Evolutionary conservation across 2,113 vertebrate genomes (phyloP).

Genomic region (Corythaeola cristata): DNA sequence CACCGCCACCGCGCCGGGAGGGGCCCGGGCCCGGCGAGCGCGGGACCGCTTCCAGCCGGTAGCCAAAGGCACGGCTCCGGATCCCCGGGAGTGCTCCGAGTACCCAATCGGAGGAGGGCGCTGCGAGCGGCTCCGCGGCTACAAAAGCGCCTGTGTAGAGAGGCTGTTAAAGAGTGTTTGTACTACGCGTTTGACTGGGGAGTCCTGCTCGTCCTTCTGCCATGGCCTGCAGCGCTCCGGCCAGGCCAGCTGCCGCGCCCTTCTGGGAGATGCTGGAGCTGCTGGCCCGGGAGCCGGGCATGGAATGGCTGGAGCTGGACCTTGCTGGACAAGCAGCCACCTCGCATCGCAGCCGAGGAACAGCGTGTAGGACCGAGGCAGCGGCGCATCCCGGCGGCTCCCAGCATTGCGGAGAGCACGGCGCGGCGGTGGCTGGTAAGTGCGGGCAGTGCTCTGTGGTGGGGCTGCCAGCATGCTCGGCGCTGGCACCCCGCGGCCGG

Average conservation of each 20-base stretch:
- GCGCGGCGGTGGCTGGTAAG: not conserved
- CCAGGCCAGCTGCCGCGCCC: fast-evolving
- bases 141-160: fast-evolving
- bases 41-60: too few species aligned
- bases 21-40: too few species aligned
- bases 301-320: not conserved
- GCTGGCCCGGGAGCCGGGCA: not conserved
- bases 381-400: fast-evolving
- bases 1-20: too few species aligned
- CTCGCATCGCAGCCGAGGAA: fast-evolving
- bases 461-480: fast-evolving
- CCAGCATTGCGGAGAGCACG: fast-evolving
- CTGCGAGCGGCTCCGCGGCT: fast-evolving
- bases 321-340: fast-evolving
- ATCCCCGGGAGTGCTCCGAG: too few species aligned
- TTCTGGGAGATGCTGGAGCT: conserved; percentile 40
- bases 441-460: fast-evolving
- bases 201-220: too few species aligned
- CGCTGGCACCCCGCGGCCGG: fast-evolving
- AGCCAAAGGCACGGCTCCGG: not conserved
- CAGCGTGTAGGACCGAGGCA: fast-evolving
- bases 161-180: too few species aligned
- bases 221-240: fast-evolving
- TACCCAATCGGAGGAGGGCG: fast-evolving
- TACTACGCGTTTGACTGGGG: too few species aligned